A percentile compares a stretch with the other conserved stretches of the same genome.
These are phyloP conservation scores for Apaloderma vittatum DNA, from an alignment of 2,113 vertebrate genomes.

Conservation along the genomic window DNA sequence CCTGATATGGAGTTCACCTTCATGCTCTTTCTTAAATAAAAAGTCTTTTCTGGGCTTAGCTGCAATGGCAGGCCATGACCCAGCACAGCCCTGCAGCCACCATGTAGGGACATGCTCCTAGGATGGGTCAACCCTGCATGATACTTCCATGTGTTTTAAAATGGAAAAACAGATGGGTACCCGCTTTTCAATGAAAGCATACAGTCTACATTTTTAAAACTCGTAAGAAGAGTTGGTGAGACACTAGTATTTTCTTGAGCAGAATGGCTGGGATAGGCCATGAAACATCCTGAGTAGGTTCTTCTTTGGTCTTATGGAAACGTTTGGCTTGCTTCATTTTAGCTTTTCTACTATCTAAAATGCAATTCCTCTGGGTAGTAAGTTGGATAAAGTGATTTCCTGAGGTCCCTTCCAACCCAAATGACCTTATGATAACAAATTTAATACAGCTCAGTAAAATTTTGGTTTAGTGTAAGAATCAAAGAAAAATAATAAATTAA, in stretches of 20 bases:
- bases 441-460: not conserved
- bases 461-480: not conserved
- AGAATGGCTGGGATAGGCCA: not conserved
- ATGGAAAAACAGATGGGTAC: not conserved
- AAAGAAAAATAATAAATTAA: not conserved
- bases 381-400: not conserved
- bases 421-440: not conserved
- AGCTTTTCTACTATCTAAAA: not conserved
- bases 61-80: not conserved
- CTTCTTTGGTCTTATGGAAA: not conserved
- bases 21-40: not conserved
- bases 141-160: not conserved
- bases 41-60: not conserved
- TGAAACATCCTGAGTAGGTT: not conserved
- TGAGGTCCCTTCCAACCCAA: not conserved
- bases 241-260: not conserved
- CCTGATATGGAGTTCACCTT: not conserved
- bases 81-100: fast-evolving
- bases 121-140: not conserved
- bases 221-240: not conserved
- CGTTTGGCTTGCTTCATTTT: not conserved
- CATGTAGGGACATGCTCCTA: fast-evolving
- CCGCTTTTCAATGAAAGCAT: not conserved
- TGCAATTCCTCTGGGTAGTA: not conserved
- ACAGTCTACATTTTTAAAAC: not conserved